Conservation (phyloP, 2,113 vertebrate genomes). For the Genyomyrus donnyi region DNA sequence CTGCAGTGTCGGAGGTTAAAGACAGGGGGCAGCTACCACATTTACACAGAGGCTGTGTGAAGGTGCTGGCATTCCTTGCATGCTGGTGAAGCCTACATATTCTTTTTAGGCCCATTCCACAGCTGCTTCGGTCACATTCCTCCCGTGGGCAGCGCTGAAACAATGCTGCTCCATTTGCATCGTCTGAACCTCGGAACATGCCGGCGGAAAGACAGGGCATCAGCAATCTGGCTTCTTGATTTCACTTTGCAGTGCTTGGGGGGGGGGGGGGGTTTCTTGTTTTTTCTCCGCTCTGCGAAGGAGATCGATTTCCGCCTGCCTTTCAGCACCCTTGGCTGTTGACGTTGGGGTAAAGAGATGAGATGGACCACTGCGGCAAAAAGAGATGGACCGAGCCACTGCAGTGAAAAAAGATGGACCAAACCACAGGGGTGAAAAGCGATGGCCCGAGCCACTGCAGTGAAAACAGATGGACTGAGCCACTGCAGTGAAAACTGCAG, state of each 20-base stretch:
- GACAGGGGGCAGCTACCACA: neutral
- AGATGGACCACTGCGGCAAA: neutral
- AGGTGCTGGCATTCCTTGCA: neutral
- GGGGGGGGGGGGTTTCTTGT: neutral
- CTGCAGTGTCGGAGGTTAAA: neutral
- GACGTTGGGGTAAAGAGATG: neutral
- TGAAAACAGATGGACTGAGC: neutral
- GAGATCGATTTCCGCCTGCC: neutral
- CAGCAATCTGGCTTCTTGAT: neutral
- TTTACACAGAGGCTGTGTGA: neutral
- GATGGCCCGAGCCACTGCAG: neutral
- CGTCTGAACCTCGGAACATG: neutral
- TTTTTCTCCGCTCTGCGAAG: neutral
- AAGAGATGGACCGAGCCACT: neutral
- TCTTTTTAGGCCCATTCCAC: neutral
- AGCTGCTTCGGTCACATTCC: constrained; percentile 1
- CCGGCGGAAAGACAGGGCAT: neutral
- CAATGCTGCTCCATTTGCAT: neutral
- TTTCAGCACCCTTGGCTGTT: neutral
- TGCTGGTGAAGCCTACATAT: neutral
- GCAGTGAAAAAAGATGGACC: neutral
- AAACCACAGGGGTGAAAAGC: neutral
- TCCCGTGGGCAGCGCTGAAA: neutral
- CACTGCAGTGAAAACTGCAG: neutral
- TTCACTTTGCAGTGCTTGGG: neutral